Evolutionary conservation across 2,888 invertebrate species (phyloP).

Genomic region (Tetrapedia diversipes): DNA sequence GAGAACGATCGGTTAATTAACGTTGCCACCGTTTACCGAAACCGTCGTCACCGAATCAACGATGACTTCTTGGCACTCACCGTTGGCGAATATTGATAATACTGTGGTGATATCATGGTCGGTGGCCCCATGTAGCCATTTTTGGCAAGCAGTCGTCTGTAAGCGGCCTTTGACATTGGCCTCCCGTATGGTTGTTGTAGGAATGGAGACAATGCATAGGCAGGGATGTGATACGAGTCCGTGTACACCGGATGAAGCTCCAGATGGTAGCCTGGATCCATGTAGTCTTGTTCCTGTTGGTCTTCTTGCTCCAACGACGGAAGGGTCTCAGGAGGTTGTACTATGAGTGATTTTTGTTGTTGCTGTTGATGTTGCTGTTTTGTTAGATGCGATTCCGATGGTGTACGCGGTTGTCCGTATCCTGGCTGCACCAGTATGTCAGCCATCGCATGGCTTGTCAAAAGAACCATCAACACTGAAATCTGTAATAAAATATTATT

Average conservation of each 20-base stretch:
- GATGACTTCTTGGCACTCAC: neutral
- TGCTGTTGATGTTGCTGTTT: neutral
- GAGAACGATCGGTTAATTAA: slow-evolving; percentile 19
- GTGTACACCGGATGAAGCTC: slow-evolving; percentile 41
- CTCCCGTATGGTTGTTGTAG: neutral
- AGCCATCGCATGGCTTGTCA: slow-evolving; percentile 46
- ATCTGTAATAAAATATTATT: slow-evolving; percentile 43
- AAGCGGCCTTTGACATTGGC: neutral
- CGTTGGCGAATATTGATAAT: slow-evolving; percentile 7
- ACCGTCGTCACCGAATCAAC: no score
- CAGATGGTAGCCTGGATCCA: slow-evolving; percentile 24
- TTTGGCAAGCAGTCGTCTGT: neutral
- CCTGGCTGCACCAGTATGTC: slow-evolving; percentile 70
- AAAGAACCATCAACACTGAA: neutral
- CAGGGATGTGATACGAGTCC: slow-evolving; percentile 1
- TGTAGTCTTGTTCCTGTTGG: neutral
- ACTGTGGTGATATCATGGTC: neutral
- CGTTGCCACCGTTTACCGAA: neutral
- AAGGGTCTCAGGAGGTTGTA: neutral
- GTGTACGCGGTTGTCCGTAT: slow-evolving; percentile 40
- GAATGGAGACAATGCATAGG: neutral
- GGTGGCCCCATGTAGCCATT: neutral
- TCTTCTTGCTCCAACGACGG: neutral
- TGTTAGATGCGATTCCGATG: neutral
- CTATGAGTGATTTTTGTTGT: neutral